These are phyloP conservation scores for Vidua macroura DNA, from an alignment of 2,113 vertebrate species.

Conservation along the genomic window DNA sequence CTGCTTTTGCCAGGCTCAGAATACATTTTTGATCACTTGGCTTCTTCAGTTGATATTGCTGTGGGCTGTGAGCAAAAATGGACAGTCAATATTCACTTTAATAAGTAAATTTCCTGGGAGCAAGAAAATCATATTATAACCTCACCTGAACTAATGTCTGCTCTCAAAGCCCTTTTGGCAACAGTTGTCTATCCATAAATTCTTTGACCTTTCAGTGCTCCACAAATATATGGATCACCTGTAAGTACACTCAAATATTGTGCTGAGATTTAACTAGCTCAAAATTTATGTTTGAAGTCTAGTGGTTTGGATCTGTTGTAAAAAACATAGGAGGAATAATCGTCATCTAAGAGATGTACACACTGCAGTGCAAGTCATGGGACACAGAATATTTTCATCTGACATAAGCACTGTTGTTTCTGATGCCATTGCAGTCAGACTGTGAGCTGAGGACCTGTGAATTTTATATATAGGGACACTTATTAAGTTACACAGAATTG, in stretches of 20 bases:
- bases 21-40: neutral
- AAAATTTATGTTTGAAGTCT: neutral
- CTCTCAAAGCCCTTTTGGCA: slow-evolving; percentile 13
- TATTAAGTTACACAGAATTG: neutral
- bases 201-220: slow-evolving; percentile 23
- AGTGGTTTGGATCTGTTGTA: neutral
- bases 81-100: slow-evolving; percentile 39
- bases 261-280: neutral
- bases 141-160: neutral
- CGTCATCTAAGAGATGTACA: neutral
- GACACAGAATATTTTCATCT: neutral
- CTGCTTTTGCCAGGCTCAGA: neutral
- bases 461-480: neutral
- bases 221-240: neutral
- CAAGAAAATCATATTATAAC: neutral
- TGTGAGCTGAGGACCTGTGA: neutral
- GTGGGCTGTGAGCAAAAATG: neutral
- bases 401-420: neutral
- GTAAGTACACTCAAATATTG: neutral
- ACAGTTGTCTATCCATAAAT: neutral
- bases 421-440: neutral
- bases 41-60: neutral
- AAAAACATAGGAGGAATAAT: neutral
- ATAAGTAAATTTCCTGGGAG: slow-evolving; percentile 23
- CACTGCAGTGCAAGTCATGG: neutral